A percentile compares a stretch with the other conserved stretches of the same genome.
Conservation (phyloP, 2,113 vertebrate species). For the Hoplias malabaricus region DNA sequence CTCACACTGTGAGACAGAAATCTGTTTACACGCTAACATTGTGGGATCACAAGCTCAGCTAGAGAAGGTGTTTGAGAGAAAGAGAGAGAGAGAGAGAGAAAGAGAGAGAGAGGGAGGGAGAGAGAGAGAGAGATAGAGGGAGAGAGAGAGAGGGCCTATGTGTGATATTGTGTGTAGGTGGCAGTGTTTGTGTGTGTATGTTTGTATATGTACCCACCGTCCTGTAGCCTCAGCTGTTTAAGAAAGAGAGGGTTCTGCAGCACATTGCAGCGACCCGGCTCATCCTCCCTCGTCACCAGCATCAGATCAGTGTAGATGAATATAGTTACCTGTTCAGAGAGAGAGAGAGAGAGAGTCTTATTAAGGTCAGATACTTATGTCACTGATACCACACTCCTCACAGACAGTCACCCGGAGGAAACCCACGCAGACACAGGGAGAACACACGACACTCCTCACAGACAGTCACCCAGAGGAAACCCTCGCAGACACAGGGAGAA, state of each 20-base stretch:
- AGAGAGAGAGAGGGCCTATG: not conserved
- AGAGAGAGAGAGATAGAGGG: not conserved
- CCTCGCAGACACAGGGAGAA: too few relatives aligned
- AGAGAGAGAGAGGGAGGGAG: not conserved
- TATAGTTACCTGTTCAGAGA: constrained; percentile 80
- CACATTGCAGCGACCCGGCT: constrained; percentile 87
- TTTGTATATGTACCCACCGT: constrained; percentile 75
- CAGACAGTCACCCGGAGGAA: too few relatives aligned
- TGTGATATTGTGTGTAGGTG: not conserved
- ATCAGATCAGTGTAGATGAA: constrained; percentile 92
- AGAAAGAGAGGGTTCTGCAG: constrained; percentile 92
- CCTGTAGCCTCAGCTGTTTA: constrained; percentile 85
- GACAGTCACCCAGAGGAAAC: too few relatives aligned
- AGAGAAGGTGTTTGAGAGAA: too few relatives aligned
- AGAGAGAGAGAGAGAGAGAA: too few relatives aligned
- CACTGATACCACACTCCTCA: too few relatives aligned
- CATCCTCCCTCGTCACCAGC: constrained; percentile 91
- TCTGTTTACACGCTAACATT: too few relatives aligned
- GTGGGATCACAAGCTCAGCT: too few relatives aligned
- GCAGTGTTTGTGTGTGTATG: not conserved
- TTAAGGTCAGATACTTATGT: too few relatives aligned
- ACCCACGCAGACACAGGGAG: too few relatives aligned
- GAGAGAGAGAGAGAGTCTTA: not conserved
- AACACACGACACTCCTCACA: too few relatives aligned
- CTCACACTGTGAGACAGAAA: too few relatives aligned